A percentile compares a stretch with the other conserved stretches of the same genome.
Evolutionary conservation across 1,140 invertebrate genomes (phyloP).

Genomic region (Drosophila nasuta): DNA sequence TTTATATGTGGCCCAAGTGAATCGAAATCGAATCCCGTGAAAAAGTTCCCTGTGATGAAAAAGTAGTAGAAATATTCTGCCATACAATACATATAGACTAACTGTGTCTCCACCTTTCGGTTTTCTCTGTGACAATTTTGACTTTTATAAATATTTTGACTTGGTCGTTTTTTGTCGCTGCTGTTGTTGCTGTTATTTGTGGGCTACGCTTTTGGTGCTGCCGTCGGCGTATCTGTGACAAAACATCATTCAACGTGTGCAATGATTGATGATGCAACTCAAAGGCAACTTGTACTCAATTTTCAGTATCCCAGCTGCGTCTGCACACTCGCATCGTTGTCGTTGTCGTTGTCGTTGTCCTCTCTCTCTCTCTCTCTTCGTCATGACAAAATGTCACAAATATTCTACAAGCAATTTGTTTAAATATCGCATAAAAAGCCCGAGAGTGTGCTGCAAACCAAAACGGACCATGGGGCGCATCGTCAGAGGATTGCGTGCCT

Average conservation of each 20-base stretch:
- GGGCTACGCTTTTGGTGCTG: slow-evolving; percentile 33
- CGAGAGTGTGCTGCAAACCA: slow-evolving; percentile 16
- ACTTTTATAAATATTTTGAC: slow-evolving; percentile 84
- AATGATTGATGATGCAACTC: slow-evolving; percentile 84
- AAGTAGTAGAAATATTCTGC: slow-evolving; percentile 34
- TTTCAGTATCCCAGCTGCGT: slow-evolving; percentile 72
- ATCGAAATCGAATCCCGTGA: slow-evolving; percentile 76
- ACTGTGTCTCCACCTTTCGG: slow-evolving; percentile 16
- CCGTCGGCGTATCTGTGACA: slow-evolving; percentile 75
- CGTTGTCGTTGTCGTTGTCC: slow-evolving; percentile 18
- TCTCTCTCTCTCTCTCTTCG: slow-evolving; percentile 31
- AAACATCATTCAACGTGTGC: slow-evolving; percentile 82
- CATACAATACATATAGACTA: neutral
- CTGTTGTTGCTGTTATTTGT: slow-evolving; percentile 2
- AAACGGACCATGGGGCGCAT: slow-evolving; percentile 43
- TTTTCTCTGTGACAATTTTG: slow-evolving; percentile 74
- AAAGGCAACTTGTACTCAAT: slow-evolving; percentile 81
- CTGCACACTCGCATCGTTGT: slow-evolving; percentile 21
- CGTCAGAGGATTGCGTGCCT: slow-evolving; percentile 32
- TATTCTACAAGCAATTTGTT: slow-evolving; percentile 84
- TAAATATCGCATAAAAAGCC: slow-evolving; percentile 80
- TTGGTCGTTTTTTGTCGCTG: slow-evolving; percentile 41
- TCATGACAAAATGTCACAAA: slow-evolving; percentile 83
- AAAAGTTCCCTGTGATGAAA: slow-evolving; percentile 21
- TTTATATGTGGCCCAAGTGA: slow-evolving; percentile 61